Evolutionary conservation across 2,888 invertebrate genomes (phyloP).

Genomic region (Nomada ruficornis): DNA sequence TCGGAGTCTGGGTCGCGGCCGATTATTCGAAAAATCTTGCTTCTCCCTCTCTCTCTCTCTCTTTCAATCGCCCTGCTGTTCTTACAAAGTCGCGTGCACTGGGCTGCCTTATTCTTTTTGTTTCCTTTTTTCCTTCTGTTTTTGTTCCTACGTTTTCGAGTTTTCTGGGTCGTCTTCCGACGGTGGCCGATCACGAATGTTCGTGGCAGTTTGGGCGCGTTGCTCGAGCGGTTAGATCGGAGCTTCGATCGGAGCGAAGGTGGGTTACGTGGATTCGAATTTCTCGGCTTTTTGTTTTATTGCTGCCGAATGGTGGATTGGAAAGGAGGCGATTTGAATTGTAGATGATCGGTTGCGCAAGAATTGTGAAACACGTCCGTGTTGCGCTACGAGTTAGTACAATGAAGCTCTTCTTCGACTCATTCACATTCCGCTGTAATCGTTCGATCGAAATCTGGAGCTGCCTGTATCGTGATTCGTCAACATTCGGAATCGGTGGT

Average conservation of each 20-base stretch:
- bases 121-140: not conserved
- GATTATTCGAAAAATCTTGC: slow-evolving; percentile 51
- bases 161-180: not conserved
- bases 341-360: not conserved
- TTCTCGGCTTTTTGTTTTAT: too few species aligned
- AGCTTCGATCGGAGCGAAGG: too few species aligned
- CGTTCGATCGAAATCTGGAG: slow-evolving; percentile 38
- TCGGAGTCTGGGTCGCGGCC: slow-evolving; percentile 49
- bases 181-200: not conserved
- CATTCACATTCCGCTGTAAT: slow-evolving; percentile 38
- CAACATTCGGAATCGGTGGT: not conserved
- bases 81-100: not conserved
- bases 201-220: too few species aligned
- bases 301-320: not conserved
- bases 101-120: not conserved
- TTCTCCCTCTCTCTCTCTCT: not conserved
- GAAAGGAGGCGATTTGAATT: not conserved
- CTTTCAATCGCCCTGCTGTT: not conserved
- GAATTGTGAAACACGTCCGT: not conserved
- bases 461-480: slow-evolving; percentile 23
- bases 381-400: not conserved
- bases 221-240: too few species aligned
- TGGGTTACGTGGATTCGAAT: not conserved
- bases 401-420: slow-evolving; percentile 36
- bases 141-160: not conserved